Conservation (phyloP, 2,888 invertebrate species). For the Tenthredo mesomela region DNA sequence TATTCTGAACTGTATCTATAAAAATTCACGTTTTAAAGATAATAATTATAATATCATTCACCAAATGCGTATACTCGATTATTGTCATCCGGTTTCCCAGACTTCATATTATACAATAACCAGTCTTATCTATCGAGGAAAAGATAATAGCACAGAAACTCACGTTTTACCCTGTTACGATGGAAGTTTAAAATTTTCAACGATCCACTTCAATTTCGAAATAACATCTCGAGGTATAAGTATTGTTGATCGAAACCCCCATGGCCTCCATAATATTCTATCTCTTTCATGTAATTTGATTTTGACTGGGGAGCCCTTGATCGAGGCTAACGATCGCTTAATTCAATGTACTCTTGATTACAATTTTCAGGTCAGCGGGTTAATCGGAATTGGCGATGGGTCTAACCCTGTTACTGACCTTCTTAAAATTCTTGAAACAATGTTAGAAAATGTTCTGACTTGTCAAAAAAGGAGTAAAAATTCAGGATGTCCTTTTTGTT, state of each 20-base stretch:
- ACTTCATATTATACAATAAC: not conserved
- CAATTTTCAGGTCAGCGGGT: slow-evolving; percentile 50
- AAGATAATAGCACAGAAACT: not conserved
- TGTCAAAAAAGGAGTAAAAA: not conserved
- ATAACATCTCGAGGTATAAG: not conserved
- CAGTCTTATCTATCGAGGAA: not conserved
- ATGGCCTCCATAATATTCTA: slow-evolving; percentile 3
- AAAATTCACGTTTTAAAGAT: not conserved
- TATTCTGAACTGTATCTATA: not conserved
- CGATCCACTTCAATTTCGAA: not conserved
- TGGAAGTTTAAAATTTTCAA: not conserved
- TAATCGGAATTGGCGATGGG: slow-evolving; percentile 26
- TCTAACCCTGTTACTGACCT: slow-evolving; percentile 40
- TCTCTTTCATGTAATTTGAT: not conserved
- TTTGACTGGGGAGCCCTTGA: slow-evolving; percentile 2
- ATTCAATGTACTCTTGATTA: slow-evolving; percentile 46
- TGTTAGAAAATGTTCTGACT: not conserved
- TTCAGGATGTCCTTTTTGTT: too few relatives aligned
- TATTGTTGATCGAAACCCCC: not conserved
- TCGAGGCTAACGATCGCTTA: slow-evolving; percentile 45
- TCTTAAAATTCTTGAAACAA: not conserved
- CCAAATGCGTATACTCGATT: not conserved
- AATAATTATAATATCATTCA: not conserved
- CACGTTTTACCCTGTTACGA: not conserved
- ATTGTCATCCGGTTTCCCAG: not conserved